Conservation (phyloP, 2,797 vertebrate genomes). For the Toxotes lorentzi region DNA sequence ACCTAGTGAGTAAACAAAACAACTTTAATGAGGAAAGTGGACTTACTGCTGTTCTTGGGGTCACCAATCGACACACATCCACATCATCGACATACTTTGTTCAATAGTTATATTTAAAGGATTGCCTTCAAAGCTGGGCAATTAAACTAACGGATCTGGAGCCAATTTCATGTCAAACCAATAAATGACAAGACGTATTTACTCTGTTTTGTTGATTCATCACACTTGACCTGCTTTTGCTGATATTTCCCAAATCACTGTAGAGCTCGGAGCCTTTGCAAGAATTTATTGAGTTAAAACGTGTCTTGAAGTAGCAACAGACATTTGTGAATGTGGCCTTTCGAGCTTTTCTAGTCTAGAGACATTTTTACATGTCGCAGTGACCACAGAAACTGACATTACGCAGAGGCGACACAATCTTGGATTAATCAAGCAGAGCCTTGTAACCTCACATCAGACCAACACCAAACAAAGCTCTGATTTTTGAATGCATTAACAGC, state of each 20-base stretch:
- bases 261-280: not conserved
- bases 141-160: slow-evolving; percentile 28
- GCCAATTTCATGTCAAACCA: slow-evolving; percentile 21
- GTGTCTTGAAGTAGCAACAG: not conserved
- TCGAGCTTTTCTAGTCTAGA: not conserved
- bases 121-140: slow-evolving; percentile 1
- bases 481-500: slow-evolving; percentile 47
- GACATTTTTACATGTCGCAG: slow-evolving; percentile 30
- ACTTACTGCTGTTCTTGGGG: not conserved
- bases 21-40: not conserved
- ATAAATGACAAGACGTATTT: slow-evolving; percentile 26
- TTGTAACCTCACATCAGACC: slow-evolving; percentile 30
- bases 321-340: slow-evolving; percentile 2
- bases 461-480: slow-evolving; percentile 49
- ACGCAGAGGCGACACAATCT: slow-evolving; percentile 12
- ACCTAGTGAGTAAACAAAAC: slow-evolving; percentile 3
- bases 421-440: slow-evolving; percentile 42
- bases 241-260: slow-evolving; percentile 28
- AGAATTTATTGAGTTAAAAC: slow-evolving; percentile 24
- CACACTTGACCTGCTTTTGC: slow-evolving; percentile 24
- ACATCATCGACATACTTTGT: slow-evolving; percentile 18
- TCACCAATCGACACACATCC: slow-evolving; percentile 12
- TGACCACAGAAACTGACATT: slow-evolving; percentile 1
- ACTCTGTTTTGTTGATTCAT: slow-evolving; percentile 6
- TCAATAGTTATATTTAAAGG: slow-evolving; percentile 20